Base-by-base conservation (phyloP, 1,140 invertebrate genomes). In the Trichonephila clavipes region DNA sequence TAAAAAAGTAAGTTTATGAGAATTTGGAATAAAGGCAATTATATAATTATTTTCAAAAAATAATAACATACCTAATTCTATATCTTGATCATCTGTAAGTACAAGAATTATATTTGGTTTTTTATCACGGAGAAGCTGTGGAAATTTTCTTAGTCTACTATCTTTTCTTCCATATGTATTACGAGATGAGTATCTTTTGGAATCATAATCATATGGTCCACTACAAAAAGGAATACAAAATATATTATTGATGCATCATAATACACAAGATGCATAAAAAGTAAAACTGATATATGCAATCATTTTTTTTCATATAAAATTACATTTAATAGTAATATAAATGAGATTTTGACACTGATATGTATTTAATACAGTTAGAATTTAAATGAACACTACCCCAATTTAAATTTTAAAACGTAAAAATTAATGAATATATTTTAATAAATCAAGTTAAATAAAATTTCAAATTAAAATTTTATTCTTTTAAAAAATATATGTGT, bases 41-140 rank as follows among this genome's bases (percentile, higher is more conserved):
- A 51, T 51, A 51, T 10, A 10, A 10, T 51, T 51, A 51, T 10
- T 51, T 51, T 51, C 34, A 51, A 51, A 51, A 51, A 51, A 51
- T 51, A 51, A 58, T 12, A 58, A 6, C 86, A 18, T 51, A 94
- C 94, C 98, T 93, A 99, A 96, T 95, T 99, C 98, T 62, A 98
- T 97, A 95, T 99, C 98, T 96, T 99, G 98, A 95, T 99, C 99
- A 95, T 99, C 99, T 6, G 99, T 99, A 86, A 99, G 96, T 90
- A 99, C 98, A 51, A 99, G 96, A 51, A 99, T 97, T 94, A 99
- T 99, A 95, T 99, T 99, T 0, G 99, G 98, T 66, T 94, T 91
- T 44, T 94, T 94, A 81, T 94, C 88, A n/a, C 88, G 83, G 0
- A 87, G 44, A 2, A 81, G 77, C 21, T 93, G 94, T 28, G 85